Evolutionary conservation across 2,888 invertebrate species (phyloP), one percentile per base, ranked within the genome.

Genomic region (Nebria brevicollis): DNA sequence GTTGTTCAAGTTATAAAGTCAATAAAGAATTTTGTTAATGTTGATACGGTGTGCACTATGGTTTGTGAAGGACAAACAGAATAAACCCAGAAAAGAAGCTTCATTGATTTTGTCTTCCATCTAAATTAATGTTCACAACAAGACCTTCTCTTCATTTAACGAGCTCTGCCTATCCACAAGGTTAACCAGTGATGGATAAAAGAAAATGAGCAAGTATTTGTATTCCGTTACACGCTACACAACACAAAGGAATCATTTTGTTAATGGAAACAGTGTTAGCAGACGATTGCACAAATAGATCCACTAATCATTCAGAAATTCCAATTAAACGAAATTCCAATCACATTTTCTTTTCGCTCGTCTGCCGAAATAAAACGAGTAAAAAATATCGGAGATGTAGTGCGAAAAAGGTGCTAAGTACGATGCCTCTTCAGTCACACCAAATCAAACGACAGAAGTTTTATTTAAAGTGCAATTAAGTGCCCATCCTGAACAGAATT

Each of bases 391-490:
- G 34, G 34, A 34, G 34, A 54, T 13, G 54, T 54, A 54, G 54
- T 54, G 54, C 54, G 8, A 4, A 34, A 54, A 54, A 54, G 7
- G 54, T 54, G 54, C 54, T 54, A 54, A 54, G 54, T 13, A 54
- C 54, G 11, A 54, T 34, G 7, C 54, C 54, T 54, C 54, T 54
- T 6, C 54, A 54, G 54, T 54, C 54, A 54, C 54, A 7, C 13
- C 54, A 54, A 13, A 54, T 8, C 54, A 54, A 13, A 8, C 8
- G 13, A 54, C 3, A 25, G 25, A 70, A 70, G 25, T 70, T 70
- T 70, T 70, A 70, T 25, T 25, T 20, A 70, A 41, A 74, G 79
- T 74, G 74, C 79, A 79, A 79, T 79, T 79, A 79, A 79, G 66
- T 75, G 54, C 66, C 74, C 74, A 66, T 64, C 72, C 78, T 73